Percentiles rank a stretch among this genome's conserved stretches.
phyloP scores from a whole-genome alignment of 1,140 invertebrate genomes.

The Periplaneta americana region DNA sequence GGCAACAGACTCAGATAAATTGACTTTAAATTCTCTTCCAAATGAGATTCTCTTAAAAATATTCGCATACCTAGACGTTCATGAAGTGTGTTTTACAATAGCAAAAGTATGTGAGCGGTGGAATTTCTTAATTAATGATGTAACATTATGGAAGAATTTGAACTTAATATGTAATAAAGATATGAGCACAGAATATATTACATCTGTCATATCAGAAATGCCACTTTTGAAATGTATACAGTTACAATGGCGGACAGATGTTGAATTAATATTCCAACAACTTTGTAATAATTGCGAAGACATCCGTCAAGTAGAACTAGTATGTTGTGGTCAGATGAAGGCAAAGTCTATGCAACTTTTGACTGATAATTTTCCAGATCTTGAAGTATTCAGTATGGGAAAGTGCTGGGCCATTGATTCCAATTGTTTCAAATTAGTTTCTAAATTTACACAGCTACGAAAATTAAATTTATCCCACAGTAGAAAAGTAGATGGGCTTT shows the following conservation, averaged over 20 bases:
- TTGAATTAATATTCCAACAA: background rate
- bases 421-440: constrained; percentile 8
- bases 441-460: background rate
- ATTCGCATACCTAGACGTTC: constrained; percentile 11
- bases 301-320: background rate
- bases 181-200: background rate
- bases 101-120: constrained; percentile 10
- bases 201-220: background rate
- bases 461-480: background rate
- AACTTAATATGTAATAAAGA: background rate
- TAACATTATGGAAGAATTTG: background rate
- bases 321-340: constrained; percentile 1
- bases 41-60: constrained; percentile 17
- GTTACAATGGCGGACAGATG: constrained; percentile 6
- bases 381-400: constrained; percentile 5
- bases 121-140: background rate
- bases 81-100: constrained; percentile 8
- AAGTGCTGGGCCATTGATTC: constrained; percentile 15
- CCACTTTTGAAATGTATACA: background rate
- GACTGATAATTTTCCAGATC: background rate
- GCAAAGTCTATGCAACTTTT: background rate
- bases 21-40: constrained; percentile 4
- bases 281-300: background rate
- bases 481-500: background rate
- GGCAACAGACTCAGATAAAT: background rate